These are phyloP conservation scores for Pipra filicauda DNA, from an alignment of 2,113 vertebrate species.

Conservation along the genomic window DNA sequence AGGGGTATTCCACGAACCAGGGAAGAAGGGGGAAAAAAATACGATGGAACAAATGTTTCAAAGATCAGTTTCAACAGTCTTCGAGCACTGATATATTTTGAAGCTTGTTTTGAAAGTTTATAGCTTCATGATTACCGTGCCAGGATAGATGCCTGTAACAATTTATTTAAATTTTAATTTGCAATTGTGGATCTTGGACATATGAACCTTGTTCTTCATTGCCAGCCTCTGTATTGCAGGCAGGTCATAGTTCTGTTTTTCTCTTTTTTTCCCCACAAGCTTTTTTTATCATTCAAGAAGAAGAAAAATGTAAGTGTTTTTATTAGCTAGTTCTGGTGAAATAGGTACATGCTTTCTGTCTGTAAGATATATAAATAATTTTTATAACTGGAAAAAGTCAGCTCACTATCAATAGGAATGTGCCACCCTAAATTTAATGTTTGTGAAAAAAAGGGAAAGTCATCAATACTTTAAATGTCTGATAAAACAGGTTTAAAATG, in stretches of 20 bases:
- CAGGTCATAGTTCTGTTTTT: neutral
- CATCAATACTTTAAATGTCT: neutral
- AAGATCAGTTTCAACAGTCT: neutral
- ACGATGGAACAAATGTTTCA: neutral
- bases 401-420: neutral
- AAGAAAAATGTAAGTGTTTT: neutral
- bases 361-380: neutral
- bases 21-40: neutral
- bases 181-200: neutral
- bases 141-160: neutral
- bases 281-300: neutral
- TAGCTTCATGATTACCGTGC: rapidly evolving
- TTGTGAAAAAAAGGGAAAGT: neutral
- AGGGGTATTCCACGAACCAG: neutral
- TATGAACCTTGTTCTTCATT: neutral
- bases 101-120: neutral
- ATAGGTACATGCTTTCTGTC: neutral
- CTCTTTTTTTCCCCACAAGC: neutral
- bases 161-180: neutral
- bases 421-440: neutral
- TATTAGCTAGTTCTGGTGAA: neutral
- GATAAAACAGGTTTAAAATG: neutral
- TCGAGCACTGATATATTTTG: neutral
- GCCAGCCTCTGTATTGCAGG: neutral
- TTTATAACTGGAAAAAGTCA: neutral